Percentiles rank a stretch among this genome's conserved stretches.
phyloP scores from a whole-genome alignment of 2,888 invertebrate species.

The Diploptera punctata region DNA sequence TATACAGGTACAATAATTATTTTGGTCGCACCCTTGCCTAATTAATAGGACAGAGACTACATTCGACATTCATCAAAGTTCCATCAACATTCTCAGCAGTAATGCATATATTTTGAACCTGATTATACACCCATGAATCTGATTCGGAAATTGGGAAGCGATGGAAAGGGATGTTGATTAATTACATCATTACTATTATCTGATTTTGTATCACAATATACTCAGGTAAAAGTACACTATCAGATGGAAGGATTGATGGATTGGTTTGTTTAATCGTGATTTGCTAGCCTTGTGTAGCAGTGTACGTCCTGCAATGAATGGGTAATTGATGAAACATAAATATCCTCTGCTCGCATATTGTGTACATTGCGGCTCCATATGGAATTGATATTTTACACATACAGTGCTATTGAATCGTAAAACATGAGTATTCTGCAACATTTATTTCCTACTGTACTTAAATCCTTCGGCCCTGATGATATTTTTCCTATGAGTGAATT shows the following conservation, averaged over 20 bases:
- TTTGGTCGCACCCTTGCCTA: not conserved
- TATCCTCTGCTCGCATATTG: not conserved
- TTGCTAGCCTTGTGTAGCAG: not conserved
- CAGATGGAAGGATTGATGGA: conserved; percentile 27
- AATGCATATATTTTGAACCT: conserved; percentile 27
- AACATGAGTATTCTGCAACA: not conserved
- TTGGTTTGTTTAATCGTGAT: conserved; percentile 23
- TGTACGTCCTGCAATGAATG: conserved; percentile 13
- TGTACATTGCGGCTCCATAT: not conserved
- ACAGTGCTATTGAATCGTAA: not conserved
- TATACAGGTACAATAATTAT: conserved; percentile 26
- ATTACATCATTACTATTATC: conserved; percentile 27
- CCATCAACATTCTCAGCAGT: conserved; percentile 18
- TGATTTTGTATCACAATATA: conserved; percentile 28
- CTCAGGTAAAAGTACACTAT: conserved; percentile 24
- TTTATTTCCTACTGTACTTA: not conserved
- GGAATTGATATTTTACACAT: not conserved
- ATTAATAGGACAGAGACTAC: not conserved
- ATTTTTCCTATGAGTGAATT: no score
- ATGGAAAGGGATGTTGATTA: conserved; percentile 29
- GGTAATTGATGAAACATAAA: conserved; percentile 30
- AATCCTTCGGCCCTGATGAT: no score
- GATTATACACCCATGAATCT: conserved; percentile 27
- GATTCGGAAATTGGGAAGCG: conserved; percentile 26
- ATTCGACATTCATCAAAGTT: conserved; percentile 24